Evolutionary conservation across 2,888 invertebrate genomes (phyloP).

Genomic region (Polyploca ridens): DNA sequence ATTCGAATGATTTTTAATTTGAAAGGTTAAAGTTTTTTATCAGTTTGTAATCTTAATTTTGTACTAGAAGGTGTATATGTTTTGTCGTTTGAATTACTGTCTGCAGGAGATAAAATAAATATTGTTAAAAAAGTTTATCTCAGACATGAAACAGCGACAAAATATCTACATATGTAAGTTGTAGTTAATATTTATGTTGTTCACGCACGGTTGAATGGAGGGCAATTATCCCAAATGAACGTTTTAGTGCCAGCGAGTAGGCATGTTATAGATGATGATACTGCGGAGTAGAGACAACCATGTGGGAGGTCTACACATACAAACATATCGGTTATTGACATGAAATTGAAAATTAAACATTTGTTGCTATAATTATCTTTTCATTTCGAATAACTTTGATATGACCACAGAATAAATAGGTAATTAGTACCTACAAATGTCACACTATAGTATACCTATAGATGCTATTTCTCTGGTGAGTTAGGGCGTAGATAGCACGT

Average conservation of each 20-base stretch:
- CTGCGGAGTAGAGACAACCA: conserved; percentile 37
- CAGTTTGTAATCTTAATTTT: neutral
- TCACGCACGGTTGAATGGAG: conserved; percentile 48
- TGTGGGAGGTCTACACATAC: conserved; percentile 58
- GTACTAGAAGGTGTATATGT: neutral
- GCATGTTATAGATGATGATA: conserved; percentile 32
- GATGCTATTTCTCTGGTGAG: too few species aligned
- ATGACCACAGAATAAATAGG: too few species aligned
- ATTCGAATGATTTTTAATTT: neutral
- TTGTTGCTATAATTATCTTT: neutral
- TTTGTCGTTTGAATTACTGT: neutral
- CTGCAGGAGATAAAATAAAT: neutral
- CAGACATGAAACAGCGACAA: too few species aligned
- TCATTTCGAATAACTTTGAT: neutral
- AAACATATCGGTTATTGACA: conserved; percentile 29
- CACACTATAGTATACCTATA: too few species aligned
- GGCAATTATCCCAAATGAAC: conserved; percentile 57
- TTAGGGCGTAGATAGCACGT: neutral
- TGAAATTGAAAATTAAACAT: neutral
- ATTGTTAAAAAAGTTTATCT: too few species aligned
- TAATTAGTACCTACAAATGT: too few species aligned
- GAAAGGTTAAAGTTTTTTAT: neutral
- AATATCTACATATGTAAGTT: neutral
- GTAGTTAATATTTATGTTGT: conserved; percentile 40
- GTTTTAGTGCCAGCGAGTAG: conserved; percentile 32